Conservation (phyloP, 2,888 invertebrate species). For the Ceriagrion tenellum region DNA sequence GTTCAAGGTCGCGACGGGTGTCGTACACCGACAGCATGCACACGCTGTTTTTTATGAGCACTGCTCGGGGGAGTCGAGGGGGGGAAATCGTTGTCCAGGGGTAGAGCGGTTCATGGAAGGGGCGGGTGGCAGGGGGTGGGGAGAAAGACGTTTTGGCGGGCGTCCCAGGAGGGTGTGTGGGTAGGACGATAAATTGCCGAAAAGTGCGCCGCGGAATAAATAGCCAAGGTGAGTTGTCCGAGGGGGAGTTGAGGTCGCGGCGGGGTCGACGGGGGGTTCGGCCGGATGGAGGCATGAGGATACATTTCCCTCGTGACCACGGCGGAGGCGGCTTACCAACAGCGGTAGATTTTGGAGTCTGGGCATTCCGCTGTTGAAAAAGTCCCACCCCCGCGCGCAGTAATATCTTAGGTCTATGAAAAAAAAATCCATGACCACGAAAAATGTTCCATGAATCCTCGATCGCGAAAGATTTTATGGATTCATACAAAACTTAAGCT, state of each 20-base stretch:
- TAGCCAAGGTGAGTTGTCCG: not conserved
- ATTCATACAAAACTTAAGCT: too few species aligned
- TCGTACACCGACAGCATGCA: not conserved
- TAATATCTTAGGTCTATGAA: too few species aligned
- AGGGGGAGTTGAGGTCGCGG: not conserved
- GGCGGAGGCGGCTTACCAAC: too few species aligned
- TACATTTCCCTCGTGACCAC: too few species aligned
- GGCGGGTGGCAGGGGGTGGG: not conserved
- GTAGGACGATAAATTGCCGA: constrained; percentile 17
- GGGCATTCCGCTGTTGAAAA: too few species aligned
- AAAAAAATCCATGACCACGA: too few species aligned
- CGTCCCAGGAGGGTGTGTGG: not conserved
- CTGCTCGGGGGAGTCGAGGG: not conserved
- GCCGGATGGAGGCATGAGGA: too few species aligned
- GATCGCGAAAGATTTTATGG: too few species aligned
- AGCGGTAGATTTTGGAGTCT: too few species aligned
- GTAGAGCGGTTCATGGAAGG: not conserved
- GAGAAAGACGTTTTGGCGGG: not conserved
- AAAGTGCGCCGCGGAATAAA: not conserved
- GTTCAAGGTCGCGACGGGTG: not conserved
- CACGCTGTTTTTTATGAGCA: not conserved
- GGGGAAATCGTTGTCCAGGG: not conserved
- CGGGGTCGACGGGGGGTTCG: not conserved
- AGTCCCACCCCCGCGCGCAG: too few species aligned
- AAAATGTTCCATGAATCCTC: too few species aligned